Conservation (phyloP, 2,888 invertebrate genomes). For the Dryobotodes eremita region DNA sequence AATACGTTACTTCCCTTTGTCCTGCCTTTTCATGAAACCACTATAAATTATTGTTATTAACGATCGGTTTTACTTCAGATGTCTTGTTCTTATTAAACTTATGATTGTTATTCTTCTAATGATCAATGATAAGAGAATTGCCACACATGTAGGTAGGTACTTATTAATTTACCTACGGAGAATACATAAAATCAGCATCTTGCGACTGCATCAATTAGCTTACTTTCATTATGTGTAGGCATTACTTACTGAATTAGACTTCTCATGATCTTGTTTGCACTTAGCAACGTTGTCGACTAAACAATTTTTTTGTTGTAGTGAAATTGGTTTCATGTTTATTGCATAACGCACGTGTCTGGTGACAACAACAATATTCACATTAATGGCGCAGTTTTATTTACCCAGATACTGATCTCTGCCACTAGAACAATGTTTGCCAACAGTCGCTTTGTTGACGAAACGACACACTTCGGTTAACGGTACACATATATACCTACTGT, state of each 20-base stretch:
- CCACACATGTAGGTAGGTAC: neutral
- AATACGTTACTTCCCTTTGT: slow-evolving; percentile 31
- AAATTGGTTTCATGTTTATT: slow-evolving; percentile 41
- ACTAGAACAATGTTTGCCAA: slow-evolving; percentile 72
- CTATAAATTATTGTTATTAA: slow-evolving; percentile 13
- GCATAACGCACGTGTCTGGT: slow-evolving; percentile 50
- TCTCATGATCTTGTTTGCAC: neutral
- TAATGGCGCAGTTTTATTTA: slow-evolving; percentile 63
- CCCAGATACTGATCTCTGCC: slow-evolving; percentile 66
- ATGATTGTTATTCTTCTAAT: neutral
- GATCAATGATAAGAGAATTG: neutral
- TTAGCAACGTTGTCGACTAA: slow-evolving; percentile 8
- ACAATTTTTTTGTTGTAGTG: slow-evolving; percentile 22
- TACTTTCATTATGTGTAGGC: neutral
- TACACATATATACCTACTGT: slow-evolving; percentile 70
- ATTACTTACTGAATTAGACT: neutral
- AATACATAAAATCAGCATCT: neutral
- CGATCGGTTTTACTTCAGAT: slow-evolving; percentile 12
- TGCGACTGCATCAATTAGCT: neutral
- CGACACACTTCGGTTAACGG: slow-evolving; percentile 78
- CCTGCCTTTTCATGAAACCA: neutral
- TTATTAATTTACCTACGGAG: neutral
- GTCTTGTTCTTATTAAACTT: slow-evolving; percentile 13
- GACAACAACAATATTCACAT: slow-evolving; percentile 56
- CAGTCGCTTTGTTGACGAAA: slow-evolving; percentile 75